A percentile compares a stretch with the other conserved stretches of the same genome.
Evolutionary conservation across 2,113 vertebrate genomes (phyloP).

Genomic region (Phodopus roborovskii): DNA sequence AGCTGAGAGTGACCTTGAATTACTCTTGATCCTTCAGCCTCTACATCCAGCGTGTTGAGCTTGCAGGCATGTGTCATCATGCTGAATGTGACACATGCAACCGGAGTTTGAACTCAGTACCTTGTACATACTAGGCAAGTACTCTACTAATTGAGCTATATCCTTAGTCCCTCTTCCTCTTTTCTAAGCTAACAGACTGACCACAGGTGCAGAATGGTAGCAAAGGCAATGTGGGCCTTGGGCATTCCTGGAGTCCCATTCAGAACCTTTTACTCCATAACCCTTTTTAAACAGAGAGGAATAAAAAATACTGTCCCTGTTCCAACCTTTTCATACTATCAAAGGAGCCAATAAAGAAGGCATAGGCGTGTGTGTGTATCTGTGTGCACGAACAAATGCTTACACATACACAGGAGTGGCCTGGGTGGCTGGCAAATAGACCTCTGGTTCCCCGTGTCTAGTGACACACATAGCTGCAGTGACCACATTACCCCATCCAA

Average conservation of each 20-base stretch:
- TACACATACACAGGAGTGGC: neutral
- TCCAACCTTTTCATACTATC: neutral
- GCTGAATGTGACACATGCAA: neutral
- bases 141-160: neutral
- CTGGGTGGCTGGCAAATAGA: neutral
- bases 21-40: neutral
- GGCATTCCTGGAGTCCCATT: neutral
- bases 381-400: neutral
- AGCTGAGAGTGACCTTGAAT: neutral
- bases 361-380: neutral
- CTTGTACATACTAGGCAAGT: neutral
- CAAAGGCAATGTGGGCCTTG: slow-evolving; percentile 7
- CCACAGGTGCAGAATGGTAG: neutral
- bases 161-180: neutral
- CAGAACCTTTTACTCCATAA: neutral
- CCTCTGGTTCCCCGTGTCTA: neutral
- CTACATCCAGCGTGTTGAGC: neutral
- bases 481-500: neutral
- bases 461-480: neutral
- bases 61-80: neutral
- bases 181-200: slow-evolving; percentile 21
- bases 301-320: neutral
- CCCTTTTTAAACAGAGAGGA: slow-evolving; percentile 33
- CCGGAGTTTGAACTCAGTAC: neutral
- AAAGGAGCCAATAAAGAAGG: neutral